phyloP scores from a whole-genome alignment of 1,140 invertebrate genomes.

The Phenacoccus solenopsis region DNA sequence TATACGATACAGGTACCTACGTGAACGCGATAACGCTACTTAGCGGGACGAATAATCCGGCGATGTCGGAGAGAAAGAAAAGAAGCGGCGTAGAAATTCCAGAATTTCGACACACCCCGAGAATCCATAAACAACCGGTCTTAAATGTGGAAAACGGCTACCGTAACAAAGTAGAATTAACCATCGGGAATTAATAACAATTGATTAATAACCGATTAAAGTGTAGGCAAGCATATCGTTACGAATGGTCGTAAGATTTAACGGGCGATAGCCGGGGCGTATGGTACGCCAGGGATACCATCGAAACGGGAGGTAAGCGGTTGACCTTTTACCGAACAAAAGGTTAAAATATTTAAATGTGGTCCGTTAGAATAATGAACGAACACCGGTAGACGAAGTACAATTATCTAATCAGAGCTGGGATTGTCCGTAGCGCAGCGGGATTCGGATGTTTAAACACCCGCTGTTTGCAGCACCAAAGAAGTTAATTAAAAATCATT shows the following conservation, averaged over 20 bases:
- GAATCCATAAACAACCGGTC: background rate
- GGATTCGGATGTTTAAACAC: slow-evolving; percentile 17
- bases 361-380: slow-evolving; percentile 6
- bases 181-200: slow-evolving; percentile 10
- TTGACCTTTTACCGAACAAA: slow-evolving; percentile 10
- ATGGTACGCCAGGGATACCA: background rate
- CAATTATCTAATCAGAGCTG: slow-evolving; percentile 17
- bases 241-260: background rate
- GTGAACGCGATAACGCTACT: too few relatives aligned
- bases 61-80: too few relatives aligned
- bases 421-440: slow-evolving; percentile 9
- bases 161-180: slow-evolving; percentile 13
- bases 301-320: slow-evolving; percentile 6
- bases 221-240: slow-evolving; percentile 5
- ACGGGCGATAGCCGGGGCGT: background rate
- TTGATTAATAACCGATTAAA: slow-evolving; percentile 18
- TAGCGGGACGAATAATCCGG: too few relatives aligned
- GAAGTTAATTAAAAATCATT: slow-evolving; percentile 17
- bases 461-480: slow-evolving; percentile 16
- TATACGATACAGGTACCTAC: too few relatives aligned
- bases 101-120: background rate
- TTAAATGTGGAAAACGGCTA: background rate
- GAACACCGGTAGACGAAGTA: slow-evolving; percentile 13
- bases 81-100: too few relatives aligned
- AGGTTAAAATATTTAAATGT: slow-evolving; percentile 16